phyloP scores from a whole-genome alignment of 2,888 invertebrate genomes.

The Apantesis nais region DNA sequence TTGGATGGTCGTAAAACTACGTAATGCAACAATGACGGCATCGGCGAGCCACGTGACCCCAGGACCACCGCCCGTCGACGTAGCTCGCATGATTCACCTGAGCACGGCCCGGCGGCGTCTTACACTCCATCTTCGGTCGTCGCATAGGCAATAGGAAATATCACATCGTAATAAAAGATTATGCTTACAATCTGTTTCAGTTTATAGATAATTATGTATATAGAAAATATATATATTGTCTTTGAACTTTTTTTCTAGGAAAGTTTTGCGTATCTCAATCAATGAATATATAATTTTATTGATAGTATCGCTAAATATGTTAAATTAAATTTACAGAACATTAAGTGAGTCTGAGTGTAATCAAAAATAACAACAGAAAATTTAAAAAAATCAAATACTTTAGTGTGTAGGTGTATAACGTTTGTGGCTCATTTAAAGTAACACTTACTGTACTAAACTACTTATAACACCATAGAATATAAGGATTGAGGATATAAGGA shows the following conservation, averaged over 20 bases:
- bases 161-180: constrained; percentile 68
- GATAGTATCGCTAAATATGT: not conserved
- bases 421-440: not conserved
- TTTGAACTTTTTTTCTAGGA: constrained; percentile 6
- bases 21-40: constrained; percentile 72
- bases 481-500: not conserved
- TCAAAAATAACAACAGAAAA: not conserved
- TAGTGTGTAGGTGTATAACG: no score
- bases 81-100: constrained; percentile 70
- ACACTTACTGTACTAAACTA: not conserved
- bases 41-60: constrained; percentile 69
- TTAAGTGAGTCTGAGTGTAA: not conserved
- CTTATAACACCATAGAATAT: not conserved
- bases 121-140: constrained; percentile 70
- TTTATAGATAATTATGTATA: constrained; percentile 31
- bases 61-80: constrained; percentile 52
- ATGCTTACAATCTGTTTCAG: constrained; percentile 60
- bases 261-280: not conserved
- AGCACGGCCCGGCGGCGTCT: constrained; percentile 57
- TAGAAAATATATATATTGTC: constrained; percentile 17
- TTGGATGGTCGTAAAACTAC: constrained; percentile 35
- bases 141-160: constrained; percentile 80
- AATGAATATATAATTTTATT: not conserved
- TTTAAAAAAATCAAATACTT: not conserved
- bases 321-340: not conserved